These are phyloP conservation scores for Orthosia gracilis DNA, from an alignment of 2,888 invertebrate species.

Conservation along the genomic window DNA sequence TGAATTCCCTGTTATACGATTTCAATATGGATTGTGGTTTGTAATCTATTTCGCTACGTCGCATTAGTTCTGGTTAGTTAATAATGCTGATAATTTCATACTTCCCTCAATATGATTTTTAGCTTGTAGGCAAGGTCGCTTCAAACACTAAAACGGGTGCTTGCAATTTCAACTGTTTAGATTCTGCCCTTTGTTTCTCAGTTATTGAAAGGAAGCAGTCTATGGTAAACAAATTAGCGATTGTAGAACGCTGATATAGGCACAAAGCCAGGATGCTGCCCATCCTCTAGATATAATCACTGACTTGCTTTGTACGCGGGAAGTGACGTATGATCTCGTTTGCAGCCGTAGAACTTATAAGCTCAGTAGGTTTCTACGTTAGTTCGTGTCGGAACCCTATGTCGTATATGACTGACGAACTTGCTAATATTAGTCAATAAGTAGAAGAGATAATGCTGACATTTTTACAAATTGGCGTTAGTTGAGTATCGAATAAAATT, in stretches of 20 bases:
- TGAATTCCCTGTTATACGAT: too few species aligned
- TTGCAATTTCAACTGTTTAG: background rate
- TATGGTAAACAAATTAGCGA: slow-evolving; percentile 17
- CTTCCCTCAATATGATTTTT: background rate
- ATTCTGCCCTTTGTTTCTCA: background rate
- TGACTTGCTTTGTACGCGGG: slow-evolving; percentile 26
- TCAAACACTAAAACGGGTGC: too few species aligned
- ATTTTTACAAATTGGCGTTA: background rate
- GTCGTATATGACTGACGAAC: background rate
- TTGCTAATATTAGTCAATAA: background rate
- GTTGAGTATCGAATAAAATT: background rate
- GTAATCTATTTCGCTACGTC: background rate
- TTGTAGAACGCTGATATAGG: slow-evolving; percentile 34
- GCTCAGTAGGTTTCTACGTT: background rate
- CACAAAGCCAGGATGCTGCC: slow-evolving; percentile 62
- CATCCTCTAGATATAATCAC: slow-evolving; percentile 56
- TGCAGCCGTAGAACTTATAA: slow-evolving; percentile 11
- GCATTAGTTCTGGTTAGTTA: background rate
- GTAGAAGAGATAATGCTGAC: background rate
- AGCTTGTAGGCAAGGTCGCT: background rate
- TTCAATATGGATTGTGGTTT: background rate
- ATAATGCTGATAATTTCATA: background rate
- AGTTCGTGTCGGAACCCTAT: background rate
- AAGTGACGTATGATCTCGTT: slow-evolving; percentile 41
- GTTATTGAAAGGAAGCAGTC: slow-evolving; percentile 24